Conservation (phyloP, 2,113 vertebrate genomes). For the Papio anubis region DNA sequence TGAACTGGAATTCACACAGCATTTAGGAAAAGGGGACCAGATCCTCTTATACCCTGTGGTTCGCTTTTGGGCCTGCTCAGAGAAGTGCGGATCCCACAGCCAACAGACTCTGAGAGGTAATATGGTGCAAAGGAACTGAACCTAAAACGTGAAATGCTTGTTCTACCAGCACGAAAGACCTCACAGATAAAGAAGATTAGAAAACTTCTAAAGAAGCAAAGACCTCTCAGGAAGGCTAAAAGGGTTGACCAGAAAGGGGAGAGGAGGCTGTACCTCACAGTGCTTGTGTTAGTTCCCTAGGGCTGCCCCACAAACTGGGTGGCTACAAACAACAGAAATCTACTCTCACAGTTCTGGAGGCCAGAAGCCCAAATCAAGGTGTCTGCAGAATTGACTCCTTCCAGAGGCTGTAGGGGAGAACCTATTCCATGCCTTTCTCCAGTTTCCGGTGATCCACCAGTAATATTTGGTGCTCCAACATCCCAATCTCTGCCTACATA, state of each 20-base stretch:
- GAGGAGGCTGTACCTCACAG: accelerated
- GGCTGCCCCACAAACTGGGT: neutral
- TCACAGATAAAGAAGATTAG: neutral
- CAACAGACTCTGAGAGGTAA: neutral
- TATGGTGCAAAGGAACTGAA: neutral
- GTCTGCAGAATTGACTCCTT: neutral
- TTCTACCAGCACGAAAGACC: neutral
- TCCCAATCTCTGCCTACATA: neutral
- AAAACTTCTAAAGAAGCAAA: neutral
- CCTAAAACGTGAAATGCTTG: neutral
- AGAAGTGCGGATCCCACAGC: neutral
- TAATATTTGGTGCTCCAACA: neutral
- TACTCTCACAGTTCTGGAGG: neutral
- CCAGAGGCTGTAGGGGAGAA: neutral
- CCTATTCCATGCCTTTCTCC: neutral
- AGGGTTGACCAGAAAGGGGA: neutral
- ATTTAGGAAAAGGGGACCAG: neutral
- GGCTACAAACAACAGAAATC: neutral
- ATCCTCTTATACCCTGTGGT: neutral
- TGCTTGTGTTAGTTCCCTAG: neutral
- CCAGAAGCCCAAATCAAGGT: neutral
- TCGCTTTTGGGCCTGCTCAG: neutral
- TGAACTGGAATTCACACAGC: neutral
- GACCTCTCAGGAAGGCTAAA: neutral
- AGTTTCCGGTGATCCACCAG: neutral